phyloP scores from a whole-genome alignment of 2,113 vertebrate species.

The Elachura formosa region DNA sequence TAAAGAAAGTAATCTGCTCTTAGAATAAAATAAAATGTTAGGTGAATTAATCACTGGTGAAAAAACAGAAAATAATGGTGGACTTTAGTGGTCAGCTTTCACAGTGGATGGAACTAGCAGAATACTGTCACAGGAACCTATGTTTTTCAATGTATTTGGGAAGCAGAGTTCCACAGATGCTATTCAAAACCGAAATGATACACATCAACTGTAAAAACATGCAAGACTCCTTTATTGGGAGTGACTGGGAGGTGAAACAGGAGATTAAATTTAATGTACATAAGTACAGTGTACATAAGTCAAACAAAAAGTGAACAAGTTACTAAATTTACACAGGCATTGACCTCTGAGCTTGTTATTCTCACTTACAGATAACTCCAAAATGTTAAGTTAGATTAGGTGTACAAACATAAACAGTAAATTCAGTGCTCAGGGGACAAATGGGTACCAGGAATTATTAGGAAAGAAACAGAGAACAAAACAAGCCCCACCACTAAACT shows the following conservation, averaged over 20 bases:
- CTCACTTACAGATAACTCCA: not conserved
- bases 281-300: not conserved
- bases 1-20: not conserved
- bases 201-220: not conserved
- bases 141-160: not conserved
- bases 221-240: not conserved
- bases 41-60: not conserved
- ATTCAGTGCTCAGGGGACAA: not conserved
- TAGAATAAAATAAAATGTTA: not conserved
- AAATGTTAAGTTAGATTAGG: not conserved
- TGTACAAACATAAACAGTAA: not conserved
- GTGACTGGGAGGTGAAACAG: not conserved
- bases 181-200: not conserved
- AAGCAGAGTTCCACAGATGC: not conserved
- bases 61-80: not conserved
- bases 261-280: not conserved
- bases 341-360: not conserved
- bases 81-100: not conserved
- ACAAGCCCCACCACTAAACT: not conserved
- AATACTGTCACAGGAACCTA: not conserved
- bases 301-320: not conserved
- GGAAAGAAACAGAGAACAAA: not conserved
- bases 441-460: not conserved
- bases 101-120: not conserved
- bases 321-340: not conserved